Percentiles rank a stretch among this genome's conserved stretches.
Evolutionary conservation across 2,888 invertebrate species (phyloP).

Genomic region (Ophraella communa): DNA sequence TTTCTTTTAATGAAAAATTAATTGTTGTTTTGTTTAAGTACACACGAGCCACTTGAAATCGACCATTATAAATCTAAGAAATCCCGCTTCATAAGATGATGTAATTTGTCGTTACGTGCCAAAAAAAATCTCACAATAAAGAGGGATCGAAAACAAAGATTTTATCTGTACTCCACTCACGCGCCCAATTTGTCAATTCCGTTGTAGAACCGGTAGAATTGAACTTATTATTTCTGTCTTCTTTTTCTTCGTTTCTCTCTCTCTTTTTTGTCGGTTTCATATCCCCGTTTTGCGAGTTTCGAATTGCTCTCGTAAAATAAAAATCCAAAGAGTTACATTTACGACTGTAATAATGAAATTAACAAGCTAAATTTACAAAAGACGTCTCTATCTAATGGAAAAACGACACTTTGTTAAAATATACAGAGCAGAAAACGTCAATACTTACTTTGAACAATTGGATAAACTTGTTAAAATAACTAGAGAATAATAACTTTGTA

Average conservation of each 20-base stretch:
- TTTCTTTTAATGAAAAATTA: background rate
- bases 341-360: conserved; percentile 18
- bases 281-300: conserved; percentile 21
- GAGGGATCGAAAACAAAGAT: conserved; percentile 18
- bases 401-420: conserved; percentile 21
- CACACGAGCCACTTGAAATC: too few species aligned
- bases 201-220: conserved; percentile 21
- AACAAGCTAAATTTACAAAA: conserved; percentile 26
- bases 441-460: conserved; percentile 21
- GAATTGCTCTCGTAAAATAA: conserved; percentile 26
- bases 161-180: conserved; percentile 23
- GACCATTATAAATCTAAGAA: background rate
- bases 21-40: background rate
- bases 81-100: background rate
- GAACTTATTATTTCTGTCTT: conserved; percentile 27
- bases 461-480: conserved; percentile 14
- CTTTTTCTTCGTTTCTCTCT: conserved; percentile 25
- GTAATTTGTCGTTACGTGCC: background rate
- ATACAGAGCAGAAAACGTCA: conserved; percentile 11
- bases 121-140: conserved; percentile 21
- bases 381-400: conserved; percentile 14
- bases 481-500: background rate
- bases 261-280: conserved; percentile 20
- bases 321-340: conserved; percentile 25
- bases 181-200: conserved; percentile 26